A percentile compares a stretch with the other conserved stretches of the same genome.
Conservation (phyloP, 2,888 invertebrate species). For the Lasioglossum malachurum region DNA sequence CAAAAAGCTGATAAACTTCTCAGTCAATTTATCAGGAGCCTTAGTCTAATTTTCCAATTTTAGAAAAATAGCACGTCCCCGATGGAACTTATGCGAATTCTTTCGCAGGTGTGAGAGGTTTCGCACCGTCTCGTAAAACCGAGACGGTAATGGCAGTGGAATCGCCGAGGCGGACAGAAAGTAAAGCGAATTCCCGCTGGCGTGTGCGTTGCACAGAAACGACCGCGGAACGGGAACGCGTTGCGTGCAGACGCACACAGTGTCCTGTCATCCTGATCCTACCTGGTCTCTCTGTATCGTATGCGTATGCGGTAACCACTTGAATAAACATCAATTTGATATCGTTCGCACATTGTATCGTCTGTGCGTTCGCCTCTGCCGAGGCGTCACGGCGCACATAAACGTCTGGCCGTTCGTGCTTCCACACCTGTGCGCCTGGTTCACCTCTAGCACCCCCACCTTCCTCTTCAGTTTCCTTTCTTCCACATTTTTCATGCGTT, state of each 20-base stretch:
- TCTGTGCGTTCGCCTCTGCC: conserved; percentile 38
- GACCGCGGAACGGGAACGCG: not conserved
- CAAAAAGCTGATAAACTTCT: too few relatives aligned
- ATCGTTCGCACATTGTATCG: conserved; percentile 65
- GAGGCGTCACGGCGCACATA: conserved; percentile 38
- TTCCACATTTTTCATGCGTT: not conserved
- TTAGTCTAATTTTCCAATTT: too few relatives aligned
- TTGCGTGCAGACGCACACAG: not conserved
- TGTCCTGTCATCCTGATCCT: not conserved
- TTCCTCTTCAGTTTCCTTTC: not conserved
- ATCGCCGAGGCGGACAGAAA: not conserved
- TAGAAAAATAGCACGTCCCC: too few relatives aligned
- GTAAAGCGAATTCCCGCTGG: not conserved
- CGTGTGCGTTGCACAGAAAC: not conserved
- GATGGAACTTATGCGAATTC: too few relatives aligned
- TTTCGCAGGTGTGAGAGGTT: too few relatives aligned
- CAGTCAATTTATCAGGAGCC: too few relatives aligned
- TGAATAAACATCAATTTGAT: conserved; percentile 76
- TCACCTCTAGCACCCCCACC: not conserved
- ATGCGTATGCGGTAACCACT: conserved; percentile 62
- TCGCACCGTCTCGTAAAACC: too few relatives aligned
- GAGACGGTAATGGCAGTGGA: too few relatives aligned
- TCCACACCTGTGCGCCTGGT: conserved; percentile 51
- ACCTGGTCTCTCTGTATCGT: not conserved
- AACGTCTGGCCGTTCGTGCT: conserved; percentile 45